phyloP scores from a whole-genome alignment of 1,140 invertebrate genomes.

The Ridgeia piscesae region DNA sequence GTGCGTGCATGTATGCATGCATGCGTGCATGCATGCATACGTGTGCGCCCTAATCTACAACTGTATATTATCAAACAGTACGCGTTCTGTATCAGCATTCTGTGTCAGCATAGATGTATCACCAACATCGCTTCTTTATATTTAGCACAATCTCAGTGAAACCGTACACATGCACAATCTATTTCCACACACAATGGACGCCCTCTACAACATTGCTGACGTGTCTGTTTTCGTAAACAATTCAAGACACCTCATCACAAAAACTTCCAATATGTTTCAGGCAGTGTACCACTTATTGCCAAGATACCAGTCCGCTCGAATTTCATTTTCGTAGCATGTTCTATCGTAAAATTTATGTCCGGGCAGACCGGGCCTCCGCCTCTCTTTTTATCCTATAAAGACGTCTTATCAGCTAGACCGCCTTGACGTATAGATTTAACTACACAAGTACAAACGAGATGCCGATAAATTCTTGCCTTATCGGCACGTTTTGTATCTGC shows the following conservation, averaged over 20 bases:
- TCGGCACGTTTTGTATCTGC: background rate
- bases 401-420: background rate
- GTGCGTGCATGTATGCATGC: too few relatives aligned
- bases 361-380: background rate
- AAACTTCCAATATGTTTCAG: background rate
- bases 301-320: background rate
- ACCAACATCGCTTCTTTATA: too few relatives aligned
- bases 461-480: too few relatives aligned
- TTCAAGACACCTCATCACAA: background rate
- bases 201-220: background rate
- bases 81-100: too few relatives aligned
- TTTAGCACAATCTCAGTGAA: background rate
- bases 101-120: too few relatives aligned
- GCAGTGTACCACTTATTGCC: background rate
- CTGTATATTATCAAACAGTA: too few relatives aligned
- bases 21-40: too few relatives aligned
- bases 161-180: background rate
- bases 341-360: background rate
- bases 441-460: background rate
- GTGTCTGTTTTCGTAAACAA: background rate
- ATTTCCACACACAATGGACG: background rate
- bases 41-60: too few relatives aligned
- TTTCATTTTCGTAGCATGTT: background rate
- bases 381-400: background rate
- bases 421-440: too few relatives aligned